These are phyloP conservation scores for Darevskia nairensis DNA, from an alignment of 2,797 vertebrate genomes.

Conservation along the genomic window DNA sequence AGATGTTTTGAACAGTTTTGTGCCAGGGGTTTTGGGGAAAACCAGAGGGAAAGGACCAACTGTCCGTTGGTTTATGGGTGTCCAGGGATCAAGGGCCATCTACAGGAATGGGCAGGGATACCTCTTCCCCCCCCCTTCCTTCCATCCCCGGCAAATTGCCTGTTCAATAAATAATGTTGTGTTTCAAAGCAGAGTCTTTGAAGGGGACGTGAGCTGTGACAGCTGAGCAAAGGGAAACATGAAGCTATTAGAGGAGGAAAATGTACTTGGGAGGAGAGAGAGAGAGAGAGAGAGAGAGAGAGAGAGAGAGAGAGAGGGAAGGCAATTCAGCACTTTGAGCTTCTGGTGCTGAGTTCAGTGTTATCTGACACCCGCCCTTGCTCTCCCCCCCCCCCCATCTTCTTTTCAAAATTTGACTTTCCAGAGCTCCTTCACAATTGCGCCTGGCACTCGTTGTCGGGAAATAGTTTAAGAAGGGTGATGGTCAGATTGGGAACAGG, in stretches of 20 bases:
- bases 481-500: neutral
- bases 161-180: conserved; percentile 38
- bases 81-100: neutral
- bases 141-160: conserved; percentile 18
- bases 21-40: neutral
- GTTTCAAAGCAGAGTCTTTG: conserved; percentile 30
- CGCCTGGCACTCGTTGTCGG: neutral
- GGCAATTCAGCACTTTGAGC: conserved; percentile 30
- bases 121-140: neutral
- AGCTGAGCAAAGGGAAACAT: conserved; percentile 42
- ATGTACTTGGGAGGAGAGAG: conserved; percentile 19
- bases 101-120: neutral
- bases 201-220: conserved; percentile 31
- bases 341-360: conserved; percentile 38
- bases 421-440: neutral
- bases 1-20: neutral
- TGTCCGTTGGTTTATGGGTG: neutral
- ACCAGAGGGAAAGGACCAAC: neutral
- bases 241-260: conserved; percentile 31
- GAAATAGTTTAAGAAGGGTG: neutral
- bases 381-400: neutral
- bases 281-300: neutral
- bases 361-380: conserved; percentile 28
- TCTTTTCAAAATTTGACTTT: conserved; percentile 14
- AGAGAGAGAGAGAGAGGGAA: neutral